These are phyloP conservation scores for Parnassius orleans DNA, from an alignment of 2,888 invertebrate species.

Conservation along the genomic window DNA sequence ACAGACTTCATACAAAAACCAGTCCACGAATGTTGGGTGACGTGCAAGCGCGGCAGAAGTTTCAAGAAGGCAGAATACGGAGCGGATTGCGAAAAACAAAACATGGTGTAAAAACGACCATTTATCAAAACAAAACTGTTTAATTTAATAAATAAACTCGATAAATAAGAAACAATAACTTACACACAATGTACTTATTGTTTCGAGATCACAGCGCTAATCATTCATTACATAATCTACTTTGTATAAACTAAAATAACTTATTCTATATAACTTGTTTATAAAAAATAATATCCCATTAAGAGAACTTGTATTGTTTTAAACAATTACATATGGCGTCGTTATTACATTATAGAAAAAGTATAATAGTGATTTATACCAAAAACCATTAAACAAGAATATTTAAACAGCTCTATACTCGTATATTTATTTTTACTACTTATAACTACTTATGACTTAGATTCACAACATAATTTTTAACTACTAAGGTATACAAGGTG, in stretches of 20 bases:
- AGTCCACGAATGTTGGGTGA: conserved; percentile 71
- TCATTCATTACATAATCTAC: background rate
- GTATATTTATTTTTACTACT: background rate
- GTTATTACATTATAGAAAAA: background rate
- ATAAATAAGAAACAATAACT: conserved; percentile 65
- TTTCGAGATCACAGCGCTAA: conserved; percentile 68
- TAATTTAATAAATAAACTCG: conserved; percentile 45
- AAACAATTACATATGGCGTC: conserved; percentile 2
- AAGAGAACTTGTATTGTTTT: too few relatives aligned
- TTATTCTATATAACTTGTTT: background rate
- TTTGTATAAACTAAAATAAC: background rate
- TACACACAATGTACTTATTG: conserved; percentile 68
- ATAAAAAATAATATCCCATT: background rate
- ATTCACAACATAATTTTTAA: conserved; percentile 23
- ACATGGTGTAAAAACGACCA: conserved; percentile 42
- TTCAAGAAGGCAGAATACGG: conserved; percentile 64
- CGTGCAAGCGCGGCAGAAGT: conserved; percentile 69
- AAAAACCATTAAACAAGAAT: background rate
- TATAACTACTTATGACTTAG: conserved; percentile 34
- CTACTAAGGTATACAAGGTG: conserved; percentile 27
- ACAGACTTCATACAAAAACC: conserved; percentile 69
- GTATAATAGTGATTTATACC: background rate
- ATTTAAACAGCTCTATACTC: background rate
- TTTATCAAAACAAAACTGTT: conserved; percentile 30
- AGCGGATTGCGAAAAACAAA: conserved; percentile 49